phyloP scores from a whole-genome alignment of 2,797 vertebrate species.

The Characodon lateralis region DNA sequence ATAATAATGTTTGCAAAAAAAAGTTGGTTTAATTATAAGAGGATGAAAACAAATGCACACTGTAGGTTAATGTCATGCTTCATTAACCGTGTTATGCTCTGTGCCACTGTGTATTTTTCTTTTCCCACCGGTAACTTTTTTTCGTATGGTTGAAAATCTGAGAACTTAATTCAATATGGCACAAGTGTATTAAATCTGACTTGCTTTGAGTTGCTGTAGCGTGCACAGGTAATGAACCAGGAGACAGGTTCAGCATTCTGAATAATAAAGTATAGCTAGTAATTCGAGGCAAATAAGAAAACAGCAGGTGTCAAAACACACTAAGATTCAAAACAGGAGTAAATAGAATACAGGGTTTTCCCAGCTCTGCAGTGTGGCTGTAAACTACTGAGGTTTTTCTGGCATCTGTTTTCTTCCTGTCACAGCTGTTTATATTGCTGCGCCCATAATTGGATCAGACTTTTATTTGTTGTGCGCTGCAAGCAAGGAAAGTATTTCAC shows the following conservation, averaged over 20 bases:
- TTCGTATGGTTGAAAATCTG: constrained; percentile 2
- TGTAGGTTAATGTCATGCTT: constrained; percentile 12
- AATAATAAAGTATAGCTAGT: constrained; percentile 26
- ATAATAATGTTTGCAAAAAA: constrained; percentile 8
- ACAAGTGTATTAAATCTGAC: constrained; percentile 5
- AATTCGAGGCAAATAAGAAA: constrained; percentile 39
- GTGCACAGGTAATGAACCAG: constrained; percentile 8
- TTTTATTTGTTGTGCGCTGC: constrained; percentile 37
- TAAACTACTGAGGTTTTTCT: constrained; percentile 13
- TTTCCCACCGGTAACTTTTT: background rate
- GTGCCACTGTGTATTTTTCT: background rate
- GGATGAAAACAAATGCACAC: constrained; percentile 4
- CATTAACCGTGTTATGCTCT: constrained; percentile 20
- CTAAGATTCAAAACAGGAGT: constrained; percentile 8
- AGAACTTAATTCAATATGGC: constrained; percentile 16
- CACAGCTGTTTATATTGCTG: constrained; percentile 45
- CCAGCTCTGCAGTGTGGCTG: background rate
- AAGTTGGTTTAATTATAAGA: constrained; percentile 4
- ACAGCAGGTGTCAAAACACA: constrained; percentile 21
- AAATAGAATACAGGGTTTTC: constrained; percentile 10
- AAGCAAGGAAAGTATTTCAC: constrained; percentile 40
- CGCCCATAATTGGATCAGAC: constrained; percentile 53
- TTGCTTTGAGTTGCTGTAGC: constrained; percentile 1
- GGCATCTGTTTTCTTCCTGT: constrained; percentile 35
- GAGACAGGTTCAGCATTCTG: background rate